Evolutionary conservation across 2,888 invertebrate genomes (phyloP), one percentile per base, ranked within the genome.

Genomic region (Cataglyphis cursor): DNA sequence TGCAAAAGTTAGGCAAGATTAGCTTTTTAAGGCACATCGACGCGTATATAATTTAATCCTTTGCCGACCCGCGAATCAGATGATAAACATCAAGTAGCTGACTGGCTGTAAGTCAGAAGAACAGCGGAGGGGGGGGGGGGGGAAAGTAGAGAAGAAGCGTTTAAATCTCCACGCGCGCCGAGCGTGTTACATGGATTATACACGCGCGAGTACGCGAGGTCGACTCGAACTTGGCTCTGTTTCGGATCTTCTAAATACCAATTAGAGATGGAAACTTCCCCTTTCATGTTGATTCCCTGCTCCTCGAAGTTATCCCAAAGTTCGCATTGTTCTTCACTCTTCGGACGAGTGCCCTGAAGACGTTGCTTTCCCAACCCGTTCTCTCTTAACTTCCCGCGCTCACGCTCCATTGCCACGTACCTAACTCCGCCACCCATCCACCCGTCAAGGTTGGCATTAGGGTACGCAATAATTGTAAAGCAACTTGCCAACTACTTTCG

Each of bases 191-290:
- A 38, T 64, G 74, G 57, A 62, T 72, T 80, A 59, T 78, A 70
- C 54, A 35, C 68, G 72, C 75, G 35, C 65, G 68, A 75, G 38
- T 83, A 78, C 82, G 82, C 59, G 68, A 74, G 84, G 78, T 87
- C 85, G 89, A 89, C 85, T 85, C 86, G 41, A 88, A 91, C 89
- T 90, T 91, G 90, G 92, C 88, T 93, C 91, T 92, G 93, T 93
- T 93, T 94, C 92, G 92, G 93, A 94, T 94, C 94, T 93, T 91
- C 94, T 94, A 94, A 94, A 94, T 94, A 94, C 93, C 94, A 94
- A 94, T 94, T 94, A 94, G 93, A 92, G 93, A 92, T 92, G 92
- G 93, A 94, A 94, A 94, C 93, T 94, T 94, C 92, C 91, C 92
- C 93, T 94, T 94, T 94, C 94, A 94, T 94, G 94, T 94, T 94